Percentiles rank a stretch among this genome's conserved stretches.
These are phyloP conservation scores for Osmerus eperlanus DNA, from an alignment of 2,113 vertebrate species.

Conservation along the genomic window DNA sequence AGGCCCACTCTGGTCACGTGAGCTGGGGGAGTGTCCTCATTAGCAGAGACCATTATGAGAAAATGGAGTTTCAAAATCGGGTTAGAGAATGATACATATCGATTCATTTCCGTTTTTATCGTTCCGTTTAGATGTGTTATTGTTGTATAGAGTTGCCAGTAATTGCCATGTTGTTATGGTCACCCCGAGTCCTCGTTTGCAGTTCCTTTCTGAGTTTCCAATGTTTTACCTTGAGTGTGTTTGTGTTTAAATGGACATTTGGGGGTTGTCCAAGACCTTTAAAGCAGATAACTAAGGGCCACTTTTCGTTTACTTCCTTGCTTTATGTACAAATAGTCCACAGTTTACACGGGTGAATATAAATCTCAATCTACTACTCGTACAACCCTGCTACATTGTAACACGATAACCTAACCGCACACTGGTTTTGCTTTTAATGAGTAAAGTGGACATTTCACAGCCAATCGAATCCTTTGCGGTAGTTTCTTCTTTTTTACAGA, in stretches of 20 bases:
- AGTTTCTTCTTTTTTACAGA: slow-evolving; percentile 29
- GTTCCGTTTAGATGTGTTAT: slow-evolving; percentile 55
- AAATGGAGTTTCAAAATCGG: slow-evolving; percentile 71
- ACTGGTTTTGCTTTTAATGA: slow-evolving; percentile 45
- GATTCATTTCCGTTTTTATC: slow-evolving; percentile 64
- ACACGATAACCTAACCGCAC: slow-evolving; percentile 25
- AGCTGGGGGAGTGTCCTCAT: slow-evolving; percentile 63
- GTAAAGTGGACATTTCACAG: slow-evolving; percentile 56
- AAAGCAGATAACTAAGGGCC: too few species aligned
- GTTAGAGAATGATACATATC: slow-evolving; percentile 68
- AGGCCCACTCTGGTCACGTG: slow-evolving; percentile 54
- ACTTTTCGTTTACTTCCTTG: too few species aligned
- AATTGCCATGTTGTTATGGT: slow-evolving; percentile 49
- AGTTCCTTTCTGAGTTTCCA: slow-evolving; percentile 14
- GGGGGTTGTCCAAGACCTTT: too few species aligned
- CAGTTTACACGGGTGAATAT: too few species aligned
- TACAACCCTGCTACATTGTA: not conserved
- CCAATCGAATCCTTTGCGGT: slow-evolving; percentile 38
- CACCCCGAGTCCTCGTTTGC: slow-evolving; percentile 23
- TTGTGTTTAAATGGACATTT: not conserved
- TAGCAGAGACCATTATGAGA: slow-evolving; percentile 71
- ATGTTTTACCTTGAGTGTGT: not conserved
- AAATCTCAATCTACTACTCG: too few species aligned
- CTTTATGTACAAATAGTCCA: too few species aligned
- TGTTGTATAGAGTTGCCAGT: slow-evolving; percentile 58